phyloP scores from a whole-genome alignment of 2,888 invertebrate genomes.

The Biston stratarius region DNA sequence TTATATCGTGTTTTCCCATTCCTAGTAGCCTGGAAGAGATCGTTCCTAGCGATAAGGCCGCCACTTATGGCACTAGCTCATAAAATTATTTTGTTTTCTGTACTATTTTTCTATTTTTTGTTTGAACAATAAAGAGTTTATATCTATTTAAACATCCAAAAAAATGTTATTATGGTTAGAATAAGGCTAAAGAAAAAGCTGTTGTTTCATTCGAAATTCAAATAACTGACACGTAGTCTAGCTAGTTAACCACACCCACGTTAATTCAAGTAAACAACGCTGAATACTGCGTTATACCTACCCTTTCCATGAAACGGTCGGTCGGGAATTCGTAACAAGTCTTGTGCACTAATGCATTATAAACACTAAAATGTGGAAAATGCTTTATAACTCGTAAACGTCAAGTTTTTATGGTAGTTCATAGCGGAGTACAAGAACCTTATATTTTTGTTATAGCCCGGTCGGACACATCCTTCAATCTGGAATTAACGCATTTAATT shows the following conservation, averaged over 20 bases:
- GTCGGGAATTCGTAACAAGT: conserved; percentile 24
- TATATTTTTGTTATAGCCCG: background rate
- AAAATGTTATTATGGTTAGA: background rate
- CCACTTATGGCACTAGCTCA: no score
- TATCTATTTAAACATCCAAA: no score
- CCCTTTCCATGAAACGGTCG: conserved; percentile 8
- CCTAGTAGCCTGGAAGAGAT: no score
- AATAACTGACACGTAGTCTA: background rate
- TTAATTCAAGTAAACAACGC: conserved; percentile 5
- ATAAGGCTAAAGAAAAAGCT: background rate
- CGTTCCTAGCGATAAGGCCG: no score
- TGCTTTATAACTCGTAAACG: background rate
- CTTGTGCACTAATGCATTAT: conserved; percentile 19
- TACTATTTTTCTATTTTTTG: no score
- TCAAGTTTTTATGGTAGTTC: background rate
- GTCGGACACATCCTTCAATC: background rate
- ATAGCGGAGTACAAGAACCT: no score
- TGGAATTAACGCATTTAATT: background rate
- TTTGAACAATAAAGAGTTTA: no score
- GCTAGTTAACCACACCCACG: background rate
- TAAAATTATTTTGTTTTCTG: no score
- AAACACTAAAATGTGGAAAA: conserved; percentile 19
- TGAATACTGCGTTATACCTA: conserved; percentile 12
- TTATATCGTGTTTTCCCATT: no score
- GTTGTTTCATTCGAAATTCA: background rate